Evolutionary conservation across 2,797 vertebrate species (phyloP), one percentile per base, ranked within the genome.

Genomic region (Aeoliscus strigatus): DNA sequence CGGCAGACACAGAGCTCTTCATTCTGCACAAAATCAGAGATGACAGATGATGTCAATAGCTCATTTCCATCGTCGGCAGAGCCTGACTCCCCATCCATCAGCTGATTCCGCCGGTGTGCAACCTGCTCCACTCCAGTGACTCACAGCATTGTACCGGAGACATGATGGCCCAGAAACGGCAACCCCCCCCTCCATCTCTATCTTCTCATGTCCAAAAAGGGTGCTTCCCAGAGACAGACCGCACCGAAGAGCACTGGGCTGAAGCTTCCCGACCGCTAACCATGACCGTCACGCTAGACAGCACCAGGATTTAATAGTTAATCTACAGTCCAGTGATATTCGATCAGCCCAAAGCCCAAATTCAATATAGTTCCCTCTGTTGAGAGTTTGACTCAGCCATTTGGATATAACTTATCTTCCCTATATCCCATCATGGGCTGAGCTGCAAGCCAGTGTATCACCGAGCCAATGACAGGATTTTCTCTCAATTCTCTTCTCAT

Each of bases 41-140:
- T 57, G 60, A 72, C 61, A 46, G 53, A 71, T 47, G 59, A 77
- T 71, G 79, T 81, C 77, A 70, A 79, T 78, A 76, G 66, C 64
- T 74, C 49, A 84, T 87, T 79, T 83, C 69, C 80, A 77, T 80
- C 60, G 52, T 53, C 26, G 13, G 42, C 46, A 33, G 53, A n/a
- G 55, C 39, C 50, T 7, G 46, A 46, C 55, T 62, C 40, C 45
- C 45, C 35, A 40, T 60, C 74, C 61, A 49, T 66, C 39, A 45
- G 56, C 61, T 62, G 70, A 85, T 73, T 69, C 68, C 60, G 64
- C 71, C 54, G 31, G 50, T 67, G 73, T 74, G 72, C 65, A 75
- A 70, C 44, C 58, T 45, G 68, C 65, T 65, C 15, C 68, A 79
- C 75, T 83, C 74, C 72, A 73, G 11, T 60, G 76, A 77, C 49